Conservation (phyloP, 2,888 invertebrate species). For the Gastracanthus pulcherrimus region DNA sequence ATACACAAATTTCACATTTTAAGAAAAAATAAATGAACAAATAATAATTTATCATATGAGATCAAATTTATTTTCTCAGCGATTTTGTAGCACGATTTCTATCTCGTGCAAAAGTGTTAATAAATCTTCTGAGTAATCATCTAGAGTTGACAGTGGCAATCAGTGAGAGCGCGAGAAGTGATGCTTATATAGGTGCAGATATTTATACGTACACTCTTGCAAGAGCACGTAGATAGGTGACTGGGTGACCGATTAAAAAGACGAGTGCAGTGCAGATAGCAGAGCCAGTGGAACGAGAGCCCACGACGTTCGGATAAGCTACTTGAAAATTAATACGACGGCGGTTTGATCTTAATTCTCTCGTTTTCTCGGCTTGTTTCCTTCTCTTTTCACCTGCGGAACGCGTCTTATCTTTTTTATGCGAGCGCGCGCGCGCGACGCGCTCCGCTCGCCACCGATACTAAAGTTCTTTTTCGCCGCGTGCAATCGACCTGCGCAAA, state of each 20-base stretch:
- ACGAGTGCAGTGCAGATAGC: not conserved
- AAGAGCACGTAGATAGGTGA: not conserved
- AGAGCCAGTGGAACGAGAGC: not conserved
- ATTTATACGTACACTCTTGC: no score
- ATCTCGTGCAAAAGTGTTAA: not conserved
- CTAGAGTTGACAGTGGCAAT: not conserved
- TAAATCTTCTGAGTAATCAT: conserved; percentile 21
- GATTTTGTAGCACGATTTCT: not conserved
- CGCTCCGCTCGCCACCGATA: not conserved
- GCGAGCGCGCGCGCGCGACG: not conserved
- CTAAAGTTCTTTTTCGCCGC: conserved; percentile 48
- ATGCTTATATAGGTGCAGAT: not conserved
- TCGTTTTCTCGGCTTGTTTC: not conserved
- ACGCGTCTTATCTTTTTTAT: not conserved
- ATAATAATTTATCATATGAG: not conserved
- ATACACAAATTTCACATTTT: no score
- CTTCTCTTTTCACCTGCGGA: not conserved
- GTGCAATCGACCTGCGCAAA: no score
- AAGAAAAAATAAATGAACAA: no score
- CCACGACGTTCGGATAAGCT: conserved; percentile 50
- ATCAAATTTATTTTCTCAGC: not conserved
- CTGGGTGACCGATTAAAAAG: not conserved
- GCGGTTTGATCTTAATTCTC: conserved; percentile 8
- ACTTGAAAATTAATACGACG: conserved; percentile 55
- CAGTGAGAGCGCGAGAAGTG: no score